A percentile compares a stretch with the other conserved stretches of the same genome.
Evolutionary conservation across 2,113 vertebrate species (phyloP).

Genomic region (Dasyprocta punctata): DNA sequence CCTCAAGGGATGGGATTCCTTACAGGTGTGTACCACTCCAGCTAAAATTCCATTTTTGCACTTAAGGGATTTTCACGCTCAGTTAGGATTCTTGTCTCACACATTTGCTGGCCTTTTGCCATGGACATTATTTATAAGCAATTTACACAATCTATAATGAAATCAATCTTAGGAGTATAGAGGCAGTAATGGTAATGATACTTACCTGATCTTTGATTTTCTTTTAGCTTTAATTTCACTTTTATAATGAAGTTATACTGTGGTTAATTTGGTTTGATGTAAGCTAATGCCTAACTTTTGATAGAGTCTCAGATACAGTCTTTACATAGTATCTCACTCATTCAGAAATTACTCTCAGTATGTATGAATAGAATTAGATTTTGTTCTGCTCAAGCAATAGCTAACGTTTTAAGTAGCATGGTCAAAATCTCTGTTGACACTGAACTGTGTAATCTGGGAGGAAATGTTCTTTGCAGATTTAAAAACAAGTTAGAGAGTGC

Average conservation of each 20-base stretch:
- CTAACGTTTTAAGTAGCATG: conserved; percentile 58
- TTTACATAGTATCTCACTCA: conserved; percentile 40
- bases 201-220: background rate
- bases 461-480: background rate
- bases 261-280: conserved; percentile 12
- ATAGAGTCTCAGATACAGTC: background rate
- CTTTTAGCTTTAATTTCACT: conserved; percentile 21
- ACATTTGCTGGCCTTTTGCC: background rate
- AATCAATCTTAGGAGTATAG: background rate
- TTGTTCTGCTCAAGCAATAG: conserved; percentile 40
- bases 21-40: background rate
- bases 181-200: background rate
- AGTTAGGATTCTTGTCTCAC: background rate
- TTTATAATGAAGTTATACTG: conserved; percentile 40
- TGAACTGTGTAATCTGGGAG: background rate
- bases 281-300: conserved; percentile 28
- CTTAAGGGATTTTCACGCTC: background rate
- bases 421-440: conserved; percentile 53
- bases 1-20: background rate
- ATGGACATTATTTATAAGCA: background rate
- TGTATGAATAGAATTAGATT: conserved; percentile 53
- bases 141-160: background rate
- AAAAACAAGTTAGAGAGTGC: background rate
- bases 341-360: conserved; percentile 56
- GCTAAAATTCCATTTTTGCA: background rate